Evolutionary conservation across 2,888 invertebrate species (phyloP), one percentile per base, ranked within the genome.

Genomic region (Drosophila planitibia): DNA sequence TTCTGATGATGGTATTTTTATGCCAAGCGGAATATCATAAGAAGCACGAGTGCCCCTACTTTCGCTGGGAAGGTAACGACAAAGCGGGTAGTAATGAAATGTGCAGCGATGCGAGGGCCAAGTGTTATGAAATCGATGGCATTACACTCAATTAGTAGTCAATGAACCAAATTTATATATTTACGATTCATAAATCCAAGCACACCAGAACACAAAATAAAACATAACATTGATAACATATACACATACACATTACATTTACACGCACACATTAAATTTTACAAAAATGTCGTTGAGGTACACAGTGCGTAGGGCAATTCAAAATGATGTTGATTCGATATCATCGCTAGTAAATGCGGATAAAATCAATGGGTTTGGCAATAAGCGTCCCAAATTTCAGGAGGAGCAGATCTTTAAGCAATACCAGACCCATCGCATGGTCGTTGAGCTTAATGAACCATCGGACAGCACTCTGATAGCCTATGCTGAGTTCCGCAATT

Each of bases 401-500:
- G 49, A 39, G 12, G 70, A 58, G 25, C n/a, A 59, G 12, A 25
- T 91, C 14, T 91, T 92, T 44, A 52, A 65, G 0, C 33, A 25
- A 14, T 90, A 91, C 64, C 75, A 88, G 52, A 83, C 89, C 0
- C 79, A 91, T 76, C 85, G 91, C 3, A 35, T 92, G 7, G 16
- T 90, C n/a, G 86, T 83, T 3, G 57, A 69, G 4, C 41, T 55
- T 7, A 30, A 25, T 5, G 28, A 47, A 0, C 2, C 30, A 2
- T 33, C n/a, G 4, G 3, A 14, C 1, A 4, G 2, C 1, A 7
- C 10, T 0, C 1, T 69, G 7, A 57, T 87, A 0, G 92, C 85
- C 25, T 93, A 91, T 76, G 93, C 90, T 0, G 92, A 92, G 52
- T 76, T 93, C 16, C 79, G 79, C 1, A 87, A 84, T 25, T 82